Percentiles rank a stretch among this genome's conserved stretches.
Evolutionary conservation across 2,888 invertebrate species (phyloP).

Genomic region (Lumbricus terrestris): DNA sequence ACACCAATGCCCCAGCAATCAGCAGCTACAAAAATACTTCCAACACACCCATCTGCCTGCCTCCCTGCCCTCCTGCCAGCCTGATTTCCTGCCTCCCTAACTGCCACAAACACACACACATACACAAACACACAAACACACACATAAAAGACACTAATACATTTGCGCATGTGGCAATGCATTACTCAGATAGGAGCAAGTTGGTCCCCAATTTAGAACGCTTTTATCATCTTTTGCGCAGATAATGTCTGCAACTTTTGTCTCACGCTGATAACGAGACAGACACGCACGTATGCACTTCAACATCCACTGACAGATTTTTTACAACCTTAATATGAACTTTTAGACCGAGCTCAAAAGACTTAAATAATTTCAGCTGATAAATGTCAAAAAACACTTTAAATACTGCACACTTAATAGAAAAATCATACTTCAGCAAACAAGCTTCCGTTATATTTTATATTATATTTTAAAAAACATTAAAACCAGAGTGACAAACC

Average conservation of each 20-base stretch:
- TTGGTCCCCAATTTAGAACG: not conserved
- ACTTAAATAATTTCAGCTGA: too few species aligned
- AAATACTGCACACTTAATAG: not conserved
- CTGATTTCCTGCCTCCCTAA: not conserved
- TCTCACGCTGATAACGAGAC: not conserved
- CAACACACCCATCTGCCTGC: not conserved
- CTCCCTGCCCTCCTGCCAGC: not conserved
- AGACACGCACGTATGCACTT: not conserved
- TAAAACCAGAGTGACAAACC: too few species aligned
- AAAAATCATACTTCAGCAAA: not conserved
- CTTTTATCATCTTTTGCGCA: not conserved
- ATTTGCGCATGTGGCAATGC: too few species aligned
- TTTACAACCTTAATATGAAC: not conserved
- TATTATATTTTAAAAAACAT: too few species aligned
- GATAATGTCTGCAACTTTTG: not conserved
- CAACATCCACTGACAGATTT: not conserved
- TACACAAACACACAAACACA: too few species aligned
- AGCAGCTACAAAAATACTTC: not conserved
- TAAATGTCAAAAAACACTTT: not conserved
- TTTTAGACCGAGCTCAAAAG: not conserved
- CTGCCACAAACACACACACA: not conserved
- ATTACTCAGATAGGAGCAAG: too few species aligned
- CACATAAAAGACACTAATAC: too few species aligned
- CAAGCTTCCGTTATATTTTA: too few species aligned
- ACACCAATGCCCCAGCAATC: not conserved